Evolutionary conservation across 1,140 invertebrate species (phyloP), one percentile per base, ranked within the genome.

Genomic region (Chymomyza costata): DNA sequence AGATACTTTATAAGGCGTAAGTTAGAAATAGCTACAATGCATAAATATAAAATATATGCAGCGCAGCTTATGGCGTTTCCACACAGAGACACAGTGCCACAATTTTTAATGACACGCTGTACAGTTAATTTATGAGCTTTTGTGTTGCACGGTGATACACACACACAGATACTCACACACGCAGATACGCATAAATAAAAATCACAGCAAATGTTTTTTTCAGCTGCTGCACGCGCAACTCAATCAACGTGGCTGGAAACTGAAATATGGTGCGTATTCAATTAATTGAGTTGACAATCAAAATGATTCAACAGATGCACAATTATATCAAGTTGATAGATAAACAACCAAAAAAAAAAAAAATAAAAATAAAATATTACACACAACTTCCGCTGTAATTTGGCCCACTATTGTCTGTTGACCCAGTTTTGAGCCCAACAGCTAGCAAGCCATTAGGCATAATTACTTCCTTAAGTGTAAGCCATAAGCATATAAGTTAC

Each of bases 401-500:
- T 17, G 52, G 13, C 34, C 28, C 11, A 28, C 11, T 44, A 48
- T 48, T 55, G 44, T 55, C 32, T 66, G 64, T 40, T 66, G 59
- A 63, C 64, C 64, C 49, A 59, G 39, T 63, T 66, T 39, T 44
- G 45, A 25, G 39, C 25, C 13, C 35, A 11, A 11, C 18, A 14
- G 8, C 6, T 2, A 30, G 45, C 28, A 32, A 35, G 63, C 60
- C 59, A 65, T 65, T 65, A 65, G 45, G 53, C 46, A 58, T 66
- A 66, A 66, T 66, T 66, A 63, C 64, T 58, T 63, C 59, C 64
- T 39, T 62, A 65, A 65, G 57, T 28, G 25, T 28, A 6, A 10
- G 5, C 5, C 5, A 28, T 28, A 28, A 43, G 45, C 58, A 34
- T 56, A 56, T 41, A n/a, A n/a, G n/a, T n/a, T n/a, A n/a, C n/a